Percentiles rank a stretch among this genome's conserved stretches.
phyloP scores from a whole-genome alignment of 2,113 vertebrate genomes.

The Muntiacus reevesi region DNA sequence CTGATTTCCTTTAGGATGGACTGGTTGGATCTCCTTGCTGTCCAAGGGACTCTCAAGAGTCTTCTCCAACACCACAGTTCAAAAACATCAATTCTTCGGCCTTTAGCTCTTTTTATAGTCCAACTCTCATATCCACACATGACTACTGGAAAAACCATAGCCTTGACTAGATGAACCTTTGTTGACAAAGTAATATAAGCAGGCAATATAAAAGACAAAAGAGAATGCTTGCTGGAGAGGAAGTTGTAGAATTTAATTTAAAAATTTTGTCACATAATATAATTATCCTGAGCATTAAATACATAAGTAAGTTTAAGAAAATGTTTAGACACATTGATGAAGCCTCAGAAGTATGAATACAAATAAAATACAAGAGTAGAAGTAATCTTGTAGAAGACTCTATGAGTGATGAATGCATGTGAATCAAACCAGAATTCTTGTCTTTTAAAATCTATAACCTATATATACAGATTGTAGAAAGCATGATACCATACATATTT shows the following conservation, averaged over 20 bases:
- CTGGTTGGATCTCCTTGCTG: neutral
- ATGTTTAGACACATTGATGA: neutral
- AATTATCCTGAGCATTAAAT: neutral
- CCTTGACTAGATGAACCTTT: neutral
- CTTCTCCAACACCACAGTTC: neutral
- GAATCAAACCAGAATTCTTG: conserved; percentile 16
- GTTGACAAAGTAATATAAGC: neutral
- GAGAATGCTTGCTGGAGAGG: neutral
- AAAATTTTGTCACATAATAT: neutral
- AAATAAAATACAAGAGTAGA: neutral
- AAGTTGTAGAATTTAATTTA: neutral
- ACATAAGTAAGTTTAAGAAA: neutral
- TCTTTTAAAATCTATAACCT: conserved; percentile 24
- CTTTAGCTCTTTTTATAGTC: neutral
- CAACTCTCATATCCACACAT: neutral
- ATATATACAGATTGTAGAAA: conserved; percentile 14
- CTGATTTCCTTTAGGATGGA: neutral
- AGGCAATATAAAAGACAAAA: neutral
- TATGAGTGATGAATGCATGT: neutral
- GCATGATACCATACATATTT: conserved; percentile 37
- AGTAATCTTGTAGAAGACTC: neutral
- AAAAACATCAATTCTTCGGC: neutral
- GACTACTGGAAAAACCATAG: neutral
- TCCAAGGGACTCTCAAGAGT: neutral
- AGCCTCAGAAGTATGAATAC: neutral